Base-by-base conservation (phyloP, 2,797 vertebrate species). In the Sparus aurata region DNA sequence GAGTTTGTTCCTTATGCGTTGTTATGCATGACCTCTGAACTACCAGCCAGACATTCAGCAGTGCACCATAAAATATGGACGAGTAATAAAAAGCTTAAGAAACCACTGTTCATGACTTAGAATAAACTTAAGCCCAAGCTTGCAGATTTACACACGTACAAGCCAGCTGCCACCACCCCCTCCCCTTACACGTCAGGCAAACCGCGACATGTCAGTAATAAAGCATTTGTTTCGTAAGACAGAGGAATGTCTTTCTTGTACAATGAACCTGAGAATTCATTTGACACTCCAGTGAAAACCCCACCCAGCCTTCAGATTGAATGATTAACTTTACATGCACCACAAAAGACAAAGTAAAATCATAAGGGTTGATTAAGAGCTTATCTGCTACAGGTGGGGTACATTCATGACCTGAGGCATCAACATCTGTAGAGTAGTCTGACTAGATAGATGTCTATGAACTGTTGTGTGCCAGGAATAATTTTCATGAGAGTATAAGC, bases 191-290 rank as follows among this genome's bases (percentile, higher is more conserved):
- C 57, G 41, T 53, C 69, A 80, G 80, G 47, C 80, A 79, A 76
- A 81, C 30, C 52, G 27, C 38, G 46, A 52, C 85, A 76, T 79
- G 73, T 78, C 62, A 69, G 2, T 34, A 54, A 83, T 67, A 50
- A 75, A 75, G 53, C 8, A 10, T 71, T 71, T 82, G 12, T 90
- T 91, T 89, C 34, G 3, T 60, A 86, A 89, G 54, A n/a, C 57
- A 69, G 2, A 79, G 73, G 77, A 84, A 90, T 92, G 71, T n/a
- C 13, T 82, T 60, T 59, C 13, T 57, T 59, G n/a, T 25, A 63
- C 64, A 69, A 4, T 45, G 3, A 55, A 70, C 74, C 25, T 43
- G 12, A 73, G 22, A 50, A 43, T 70, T 45, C 16, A 27, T 85
- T 45, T 65, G 64, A 70, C 50, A 34, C 2, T 50, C 0, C 1